Evolutionary conservation across 2,113 vertebrate genomes (phyloP).

Genomic region (Trogon surrucura): DNA sequence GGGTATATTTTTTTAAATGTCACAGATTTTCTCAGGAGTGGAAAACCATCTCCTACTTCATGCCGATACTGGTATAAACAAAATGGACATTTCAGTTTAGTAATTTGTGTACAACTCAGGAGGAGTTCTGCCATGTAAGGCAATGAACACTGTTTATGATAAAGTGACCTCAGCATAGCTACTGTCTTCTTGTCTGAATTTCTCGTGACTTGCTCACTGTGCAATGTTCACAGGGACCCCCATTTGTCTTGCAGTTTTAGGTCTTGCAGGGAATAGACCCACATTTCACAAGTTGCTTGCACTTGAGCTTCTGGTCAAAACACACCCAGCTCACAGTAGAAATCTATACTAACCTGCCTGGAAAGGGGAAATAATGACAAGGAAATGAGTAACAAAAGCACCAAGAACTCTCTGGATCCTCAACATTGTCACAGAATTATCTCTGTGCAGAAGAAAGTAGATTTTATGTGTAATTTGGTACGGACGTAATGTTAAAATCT

Average conservation of each 20-base stretch:
- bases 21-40: not conserved
- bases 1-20: not conserved
- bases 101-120: not conserved
- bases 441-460: not conserved
- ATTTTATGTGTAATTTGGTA: not conserved
- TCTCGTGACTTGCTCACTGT: not conserved
- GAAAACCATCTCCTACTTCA: not conserved
- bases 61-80: not conserved
- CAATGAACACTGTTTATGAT: not conserved
- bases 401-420: not conserved
- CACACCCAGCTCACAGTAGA: not conserved
- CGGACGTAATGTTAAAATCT: not conserved
- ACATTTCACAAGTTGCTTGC: not conserved
- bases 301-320: not conserved
- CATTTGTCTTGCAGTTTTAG: not conserved
- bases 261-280: not conserved
- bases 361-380: not conserved
- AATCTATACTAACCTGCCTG: not conserved
- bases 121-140: not conserved
- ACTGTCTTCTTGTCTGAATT: not conserved
- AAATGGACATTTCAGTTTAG: not conserved
- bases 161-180: not conserved
- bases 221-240: fast-evolving
- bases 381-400: not conserved
- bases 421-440: not conserved